These are phyloP conservation scores for Eulacestoma nigropectus DNA, from an alignment of 2,113 vertebrate species.

Conservation along the genomic window DNA sequence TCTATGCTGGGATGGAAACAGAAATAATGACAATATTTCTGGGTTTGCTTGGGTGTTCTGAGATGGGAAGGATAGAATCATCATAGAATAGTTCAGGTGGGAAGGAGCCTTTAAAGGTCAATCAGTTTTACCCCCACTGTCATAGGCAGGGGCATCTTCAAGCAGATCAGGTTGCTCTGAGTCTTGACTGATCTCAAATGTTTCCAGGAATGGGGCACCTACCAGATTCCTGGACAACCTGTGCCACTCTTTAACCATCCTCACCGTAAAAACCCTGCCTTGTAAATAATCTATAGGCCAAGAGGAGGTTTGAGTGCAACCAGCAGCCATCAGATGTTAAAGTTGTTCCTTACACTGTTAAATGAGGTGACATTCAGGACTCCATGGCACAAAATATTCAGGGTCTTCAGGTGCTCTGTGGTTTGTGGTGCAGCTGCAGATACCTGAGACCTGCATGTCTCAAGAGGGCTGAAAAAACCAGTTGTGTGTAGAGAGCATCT, in stretches of 20 bases:
- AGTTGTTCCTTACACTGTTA: neutral
- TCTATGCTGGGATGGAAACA: neutral
- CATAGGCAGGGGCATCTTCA: neutral
- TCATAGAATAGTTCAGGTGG: neutral
- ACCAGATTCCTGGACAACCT: neutral
- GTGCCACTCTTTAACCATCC: neutral
- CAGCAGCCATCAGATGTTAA: neutral
- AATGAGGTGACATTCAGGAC: neutral
- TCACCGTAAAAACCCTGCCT: neutral
- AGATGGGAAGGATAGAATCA: neutral
- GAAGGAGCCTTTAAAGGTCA: neutral
- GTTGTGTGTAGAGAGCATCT: accelerated
- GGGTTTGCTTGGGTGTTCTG: neutral
- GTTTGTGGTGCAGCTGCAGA: neutral
- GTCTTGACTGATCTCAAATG: neutral
- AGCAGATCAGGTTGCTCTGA: neutral
- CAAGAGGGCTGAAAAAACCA: neutral
- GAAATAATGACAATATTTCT: neutral
- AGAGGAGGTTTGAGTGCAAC: neutral
- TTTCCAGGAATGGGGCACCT: neutral
- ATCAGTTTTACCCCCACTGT: neutral
- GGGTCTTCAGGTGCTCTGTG: neutral
- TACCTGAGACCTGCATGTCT: neutral
- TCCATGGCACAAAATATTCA: neutral
- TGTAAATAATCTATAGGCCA: neutral